Conservation (phyloP, 2,888 invertebrate genomes). For the Machimus atricapillus region DNA sequence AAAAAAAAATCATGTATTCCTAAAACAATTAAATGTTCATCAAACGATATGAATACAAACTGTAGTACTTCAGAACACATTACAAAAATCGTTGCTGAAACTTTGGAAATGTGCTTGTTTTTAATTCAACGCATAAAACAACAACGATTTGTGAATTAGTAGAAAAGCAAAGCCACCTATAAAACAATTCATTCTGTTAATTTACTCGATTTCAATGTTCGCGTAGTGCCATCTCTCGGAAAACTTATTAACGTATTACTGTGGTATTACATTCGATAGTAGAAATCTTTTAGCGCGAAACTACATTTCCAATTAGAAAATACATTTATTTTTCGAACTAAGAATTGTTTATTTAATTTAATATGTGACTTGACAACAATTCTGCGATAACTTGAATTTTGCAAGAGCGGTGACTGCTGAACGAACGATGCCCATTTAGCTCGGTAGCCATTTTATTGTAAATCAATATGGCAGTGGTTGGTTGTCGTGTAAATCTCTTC, state of each 20-base stretch:
- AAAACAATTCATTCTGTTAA: neutral
- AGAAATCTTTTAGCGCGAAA: neutral
- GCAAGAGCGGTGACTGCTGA: neutral
- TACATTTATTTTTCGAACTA: neutral
- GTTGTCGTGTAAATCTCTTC: neutral
- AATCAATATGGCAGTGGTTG: constrained; percentile 25
- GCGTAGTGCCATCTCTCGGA: neutral
- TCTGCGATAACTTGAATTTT: neutral
- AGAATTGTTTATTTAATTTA: neutral
- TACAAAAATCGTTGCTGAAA: neutral
- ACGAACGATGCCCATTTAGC: neutral
- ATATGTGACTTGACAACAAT: neutral
- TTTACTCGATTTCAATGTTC: neutral
- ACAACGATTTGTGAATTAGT: neutral
- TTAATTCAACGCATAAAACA: neutral
- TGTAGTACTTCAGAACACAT: no score
- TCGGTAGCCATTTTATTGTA: constrained; percentile 26
- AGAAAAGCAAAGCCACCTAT: neutral
- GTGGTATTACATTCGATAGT: neutral
- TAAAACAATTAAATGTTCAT: neutral
- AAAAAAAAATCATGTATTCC: neutral
- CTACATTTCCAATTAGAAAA: neutral
- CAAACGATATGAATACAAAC: neutral
- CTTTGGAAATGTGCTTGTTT: neutral
- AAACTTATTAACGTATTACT: neutral